Evolutionary conservation across 2,113 vertebrate genomes (phyloP).

Genomic region (Macaca mulatta): DNA sequence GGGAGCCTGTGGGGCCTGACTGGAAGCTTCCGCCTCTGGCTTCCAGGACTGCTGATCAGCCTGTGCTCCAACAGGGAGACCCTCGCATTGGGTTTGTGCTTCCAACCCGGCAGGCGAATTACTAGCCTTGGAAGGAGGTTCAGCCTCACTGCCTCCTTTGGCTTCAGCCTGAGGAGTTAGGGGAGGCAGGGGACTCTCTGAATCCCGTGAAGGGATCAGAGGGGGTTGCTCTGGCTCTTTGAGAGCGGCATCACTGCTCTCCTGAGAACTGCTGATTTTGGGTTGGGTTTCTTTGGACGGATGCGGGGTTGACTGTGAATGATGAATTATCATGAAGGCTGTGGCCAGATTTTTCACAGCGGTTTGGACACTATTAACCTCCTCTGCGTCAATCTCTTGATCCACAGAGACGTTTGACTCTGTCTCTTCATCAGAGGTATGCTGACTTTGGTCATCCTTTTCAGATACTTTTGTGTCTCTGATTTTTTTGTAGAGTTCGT

Average conservation of each 20-base stretch:
- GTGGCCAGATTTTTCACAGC: conserved; percentile 87
- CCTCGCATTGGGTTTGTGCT: not conserved
- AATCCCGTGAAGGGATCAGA: not conserved
- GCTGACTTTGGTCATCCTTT: conserved; percentile 59
- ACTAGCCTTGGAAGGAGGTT: not conserved
- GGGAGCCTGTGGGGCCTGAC: not conserved
- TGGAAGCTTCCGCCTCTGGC: not conserved
- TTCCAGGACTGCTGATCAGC: not conserved
- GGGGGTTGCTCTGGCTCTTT: not conserved
- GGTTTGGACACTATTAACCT: conserved; percentile 74
- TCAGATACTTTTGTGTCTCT: conserved; percentile 86
- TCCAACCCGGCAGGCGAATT: fast-evolving
- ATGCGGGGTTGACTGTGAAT: not conserved
- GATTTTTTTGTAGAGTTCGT: conserved; percentile 93
- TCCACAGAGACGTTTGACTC: not conserved
- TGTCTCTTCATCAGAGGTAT: conserved; percentile 72
- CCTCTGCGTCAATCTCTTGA: conserved; percentile 58
- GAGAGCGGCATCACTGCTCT: not conserved
- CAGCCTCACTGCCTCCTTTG: not conserved
- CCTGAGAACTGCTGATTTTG: not conserved
- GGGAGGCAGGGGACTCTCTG: not conserved
- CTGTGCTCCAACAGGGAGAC: not conserved
- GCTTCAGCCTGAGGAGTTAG: conserved; percentile 17
- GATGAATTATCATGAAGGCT: conserved; percentile 84
- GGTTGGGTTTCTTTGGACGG: not conserved